These are phyloP conservation scores for Cyanoliseus patagonus DNA, from an alignment of 2,113 vertebrate species.

Conservation along the genomic window DNA sequence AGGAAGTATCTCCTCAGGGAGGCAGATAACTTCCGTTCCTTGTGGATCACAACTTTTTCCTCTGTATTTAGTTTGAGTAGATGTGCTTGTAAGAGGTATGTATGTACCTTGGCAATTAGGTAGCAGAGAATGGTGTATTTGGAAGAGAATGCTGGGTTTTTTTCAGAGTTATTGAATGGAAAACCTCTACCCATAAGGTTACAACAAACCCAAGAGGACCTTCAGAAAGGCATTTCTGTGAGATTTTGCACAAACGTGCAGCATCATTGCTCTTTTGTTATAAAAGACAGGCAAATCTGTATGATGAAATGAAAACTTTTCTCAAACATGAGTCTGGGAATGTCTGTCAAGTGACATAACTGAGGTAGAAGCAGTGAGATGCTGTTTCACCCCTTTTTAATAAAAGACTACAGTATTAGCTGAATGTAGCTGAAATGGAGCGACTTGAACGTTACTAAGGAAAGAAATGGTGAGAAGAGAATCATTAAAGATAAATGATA, in stretches of 20 bases:
- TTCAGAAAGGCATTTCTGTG: not conserved
- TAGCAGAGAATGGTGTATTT: not conserved
- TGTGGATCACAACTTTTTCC: not conserved
- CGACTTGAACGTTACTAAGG: not conserved
- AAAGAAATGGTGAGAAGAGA: not conserved
- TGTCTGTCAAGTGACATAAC: not conserved
- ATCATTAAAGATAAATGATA: not conserved
- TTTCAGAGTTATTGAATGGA: not conserved
- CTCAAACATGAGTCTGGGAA: not conserved
- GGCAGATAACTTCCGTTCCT: not conserved
- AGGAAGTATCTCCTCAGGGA: conserved; percentile 19
- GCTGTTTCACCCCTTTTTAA: not conserved
- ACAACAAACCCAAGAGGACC: not conserved
- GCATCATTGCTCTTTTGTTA: not conserved
- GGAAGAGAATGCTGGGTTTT: not conserved
- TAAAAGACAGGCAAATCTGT: not conserved
- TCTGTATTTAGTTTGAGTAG: conserved; percentile 22
- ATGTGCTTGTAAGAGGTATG: not conserved
- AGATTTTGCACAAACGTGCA: not conserved
- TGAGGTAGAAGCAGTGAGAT: not conserved
- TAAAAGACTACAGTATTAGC: not conserved
- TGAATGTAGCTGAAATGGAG: not conserved
- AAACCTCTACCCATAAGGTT: fast-evolving
- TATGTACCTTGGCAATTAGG: not conserved
- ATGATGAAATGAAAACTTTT: not conserved